Base-by-base conservation (phyloP, 2,888 invertebrate genomes). In the Cremastobaeus sp. region DNA sequence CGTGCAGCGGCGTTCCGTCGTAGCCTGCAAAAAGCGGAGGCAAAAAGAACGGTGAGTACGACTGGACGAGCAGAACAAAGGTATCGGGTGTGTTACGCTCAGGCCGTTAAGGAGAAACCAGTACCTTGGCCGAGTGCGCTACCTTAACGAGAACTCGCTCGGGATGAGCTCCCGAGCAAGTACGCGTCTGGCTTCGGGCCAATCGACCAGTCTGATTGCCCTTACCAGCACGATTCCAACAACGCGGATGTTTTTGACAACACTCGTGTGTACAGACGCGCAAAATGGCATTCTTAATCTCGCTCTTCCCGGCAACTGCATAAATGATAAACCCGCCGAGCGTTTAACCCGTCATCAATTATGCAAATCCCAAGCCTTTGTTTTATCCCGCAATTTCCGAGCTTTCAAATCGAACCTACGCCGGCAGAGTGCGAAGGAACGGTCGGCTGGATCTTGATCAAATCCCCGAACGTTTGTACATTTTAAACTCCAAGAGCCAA, bases 1-100 rank as follows among this genome's bases (percentile, higher is more conserved):
- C 83, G 73, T 87, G 85, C 79, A 86, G 85, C 50, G 85, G 89
- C 83, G 78, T 86, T 76, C 85, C 87, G 48, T 84, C 79, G 82
- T 86, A 87, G 76, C 87, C 87, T 87, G 84, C 15, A 79, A 77
- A 71, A 77, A 81, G 48, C 43, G 45, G 48, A 54, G 70, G 69
- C 41, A 34, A 69, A 60, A 64, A 64, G 60, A 41, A 59, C 77
- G 73, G 74, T 76, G 73, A 76, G 57, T 66, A 52, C 43, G 39
- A 73, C 57, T 69, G 48, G 62, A 59, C 30, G 77, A n/a, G 78
- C 70, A 32, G 47, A 68, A 77, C 75, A 76, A 78, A 78, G 69
- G 43, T 52, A 60, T 59, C 30, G 50, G 15, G 35, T 39, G 43
- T 52, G 52, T 52, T 45, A 43, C 45, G 41, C 15, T 14, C 52